Evolutionary conservation across 2,113 vertebrate species (phyloP), one percentile per base, ranked within the genome.

Genomic region (Rhipidura dahli): DNA sequence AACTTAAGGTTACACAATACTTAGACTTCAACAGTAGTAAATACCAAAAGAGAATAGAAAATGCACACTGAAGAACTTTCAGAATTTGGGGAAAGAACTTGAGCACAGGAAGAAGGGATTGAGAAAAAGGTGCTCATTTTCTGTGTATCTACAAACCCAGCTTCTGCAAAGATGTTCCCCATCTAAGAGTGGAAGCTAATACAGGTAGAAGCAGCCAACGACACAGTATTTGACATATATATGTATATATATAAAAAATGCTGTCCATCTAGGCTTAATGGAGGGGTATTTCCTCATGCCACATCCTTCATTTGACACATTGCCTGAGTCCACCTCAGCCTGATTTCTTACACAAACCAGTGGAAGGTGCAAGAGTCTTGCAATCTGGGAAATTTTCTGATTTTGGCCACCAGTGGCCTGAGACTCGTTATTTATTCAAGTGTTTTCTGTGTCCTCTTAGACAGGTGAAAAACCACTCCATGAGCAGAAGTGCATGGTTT

Each of bases 201-300:
- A 42, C 9, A 64, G 53, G 17, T 39, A 83, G 61, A 93, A 71
- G 42, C 13, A 47, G 56, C 4, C 35, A 71, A 35, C 9, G 8
- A 22, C 15, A 59, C 22, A 42, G 6, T 22, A 65, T 54, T 54
- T 7, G 18, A 54, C 9, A 56, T 9, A 56, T 6, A 56, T 5
- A 54, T 5, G 9, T 5, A 42, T 10, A 11, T 12, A 33, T 27
- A n/a, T n/a, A 16, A 6, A 37, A 0, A 19, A 15, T 21, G 33
- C 37, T 42, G 40, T 51, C 37, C 42, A 53, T 9, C 28, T 20
- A n/a, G 8, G 19, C 39, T 72, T 63, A 42, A 35, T 20, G 26
- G 33, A 17, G 35, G 50, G 28, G 5, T 24, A 56, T 13, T 89
- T 51, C 56, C 50, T 61, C 66, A 61, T 31, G 30, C 17, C n/a